phyloP scores from a whole-genome alignment of 2,113 vertebrate species.

The Platichthys flesus region DNA sequence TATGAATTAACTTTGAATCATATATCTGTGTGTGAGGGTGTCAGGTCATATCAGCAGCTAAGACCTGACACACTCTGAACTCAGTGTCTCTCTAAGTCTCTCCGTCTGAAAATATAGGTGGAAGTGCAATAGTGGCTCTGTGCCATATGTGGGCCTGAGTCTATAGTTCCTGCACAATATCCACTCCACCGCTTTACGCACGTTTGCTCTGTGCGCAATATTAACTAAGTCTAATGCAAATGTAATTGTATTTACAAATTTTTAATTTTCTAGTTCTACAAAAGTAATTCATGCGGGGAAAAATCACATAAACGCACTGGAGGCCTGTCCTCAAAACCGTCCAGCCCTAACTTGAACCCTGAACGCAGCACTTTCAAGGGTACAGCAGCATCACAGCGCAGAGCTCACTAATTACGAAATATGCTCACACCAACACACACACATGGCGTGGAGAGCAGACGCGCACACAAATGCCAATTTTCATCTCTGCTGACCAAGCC shows the following conservation, averaged over 20 bases:
- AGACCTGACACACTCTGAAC: not conserved
- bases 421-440: not conserved
- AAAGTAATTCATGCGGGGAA: not conserved
- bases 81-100: not conserved
- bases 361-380: constrained; percentile 20
- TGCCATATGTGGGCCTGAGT: not conserved
- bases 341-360: constrained; percentile 10
- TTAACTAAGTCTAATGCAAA: too few species aligned
- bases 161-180: not conserved
- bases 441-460: not conserved
- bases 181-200: not conserved
- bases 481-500: constrained; percentile 23
- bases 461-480: constrained; percentile 4
- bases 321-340: not conserved
- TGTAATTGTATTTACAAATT: too few species aligned
- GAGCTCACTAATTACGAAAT: constrained; percentile 18
- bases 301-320: not conserved
- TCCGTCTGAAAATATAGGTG: not conserved
- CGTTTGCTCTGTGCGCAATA: too few species aligned
- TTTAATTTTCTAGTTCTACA: too few species aligned
- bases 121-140: too few species aligned
- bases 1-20: too few species aligned
- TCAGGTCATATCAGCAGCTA: too few species aligned
- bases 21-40: too few species aligned
- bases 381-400: not conserved